Evolutionary conservation across 2,888 invertebrate species (phyloP).

Genomic region (Bombylius discolor): DNA sequence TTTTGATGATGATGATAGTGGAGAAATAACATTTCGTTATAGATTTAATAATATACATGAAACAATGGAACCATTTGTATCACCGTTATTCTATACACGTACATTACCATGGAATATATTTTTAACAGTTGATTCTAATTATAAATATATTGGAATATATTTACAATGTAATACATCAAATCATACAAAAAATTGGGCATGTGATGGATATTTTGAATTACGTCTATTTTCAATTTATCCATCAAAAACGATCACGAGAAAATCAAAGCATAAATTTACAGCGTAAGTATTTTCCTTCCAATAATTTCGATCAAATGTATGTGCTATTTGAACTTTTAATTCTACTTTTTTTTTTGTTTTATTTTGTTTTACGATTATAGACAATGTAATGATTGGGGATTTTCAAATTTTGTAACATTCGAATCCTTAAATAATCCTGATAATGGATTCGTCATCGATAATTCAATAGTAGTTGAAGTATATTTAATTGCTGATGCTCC

Average conservation of each 20-base stretch:
- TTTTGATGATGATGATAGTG: slow-evolving; percentile 11
- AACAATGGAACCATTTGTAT: slow-evolving; percentile 71
- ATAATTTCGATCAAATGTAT: slow-evolving; percentile 44
- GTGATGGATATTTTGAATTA: slow-evolving; percentile 90
- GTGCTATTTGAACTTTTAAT: slow-evolving; percentile 36
- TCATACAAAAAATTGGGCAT: slow-evolving; percentile 97
- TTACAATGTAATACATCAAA: slow-evolving; percentile 91
- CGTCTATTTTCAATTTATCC: slow-evolving; percentile 78
- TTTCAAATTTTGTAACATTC: slow-evolving; percentile 94
- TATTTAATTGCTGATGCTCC: slow-evolving; percentile 79
- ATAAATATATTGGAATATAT: slow-evolving; percentile 58
- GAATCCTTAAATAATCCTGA: slow-evolving; percentile 82
- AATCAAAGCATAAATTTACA: slow-evolving; percentile 82
- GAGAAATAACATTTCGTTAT: slow-evolving; percentile 81
- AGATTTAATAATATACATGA: slow-evolving; percentile 79
- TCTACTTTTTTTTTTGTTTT: slow-evolving; percentile 72
- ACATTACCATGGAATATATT: slow-evolving; percentile 99
- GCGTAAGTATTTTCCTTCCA: slow-evolving; percentile 39
- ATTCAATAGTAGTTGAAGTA: slow-evolving; percentile 65
- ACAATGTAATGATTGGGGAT: slow-evolving; percentile 83
- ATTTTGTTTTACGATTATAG: slow-evolving; percentile 40
- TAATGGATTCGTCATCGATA: slow-evolving; percentile 75
- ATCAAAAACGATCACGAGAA: slow-evolving; percentile 76
- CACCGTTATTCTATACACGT: slow-evolving; percentile 83
- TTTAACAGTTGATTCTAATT: slow-evolving; percentile 66